phyloP scores from a whole-genome alignment of 2,113 vertebrate species.

The Lontra canadensis region DNA sequence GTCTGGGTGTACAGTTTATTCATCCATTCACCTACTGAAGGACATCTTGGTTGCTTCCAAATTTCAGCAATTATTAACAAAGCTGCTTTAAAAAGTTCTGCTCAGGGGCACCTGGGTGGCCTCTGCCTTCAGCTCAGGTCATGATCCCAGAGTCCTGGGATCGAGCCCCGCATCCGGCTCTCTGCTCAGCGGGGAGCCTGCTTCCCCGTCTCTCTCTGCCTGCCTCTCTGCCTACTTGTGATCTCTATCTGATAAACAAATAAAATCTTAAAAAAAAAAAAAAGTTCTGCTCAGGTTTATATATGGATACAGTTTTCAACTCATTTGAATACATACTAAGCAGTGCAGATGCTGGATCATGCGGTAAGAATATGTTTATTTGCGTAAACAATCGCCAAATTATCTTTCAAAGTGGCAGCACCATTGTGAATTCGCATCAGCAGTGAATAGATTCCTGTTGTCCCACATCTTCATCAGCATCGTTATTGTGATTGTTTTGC shows the following conservation, averaged over 20 bases:
- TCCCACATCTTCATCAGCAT: neutral
- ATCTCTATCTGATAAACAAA: too few species aligned
- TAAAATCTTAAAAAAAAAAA: neutral
- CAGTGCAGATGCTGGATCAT: neutral
- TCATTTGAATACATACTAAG: neutral
- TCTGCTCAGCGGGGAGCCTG: too few species aligned
- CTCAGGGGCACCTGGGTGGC: neutral
- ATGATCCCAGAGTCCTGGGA: too few species aligned
- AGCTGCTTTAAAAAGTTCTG: neutral
- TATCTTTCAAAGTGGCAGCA: neutral
- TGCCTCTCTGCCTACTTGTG: too few species aligned
- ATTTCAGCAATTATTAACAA: neutral
- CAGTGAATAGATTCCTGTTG: neutral
- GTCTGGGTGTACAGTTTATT: neutral
- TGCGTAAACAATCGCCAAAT: neutral
- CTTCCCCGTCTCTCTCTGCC: too few species aligned
- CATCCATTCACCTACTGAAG: neutral
- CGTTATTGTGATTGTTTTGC: neutral
- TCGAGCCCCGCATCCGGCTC: too few species aligned
- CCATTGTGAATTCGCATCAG: neutral
- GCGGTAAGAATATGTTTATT: neutral
- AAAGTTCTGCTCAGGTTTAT: neutral
- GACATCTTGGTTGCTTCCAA: neutral
- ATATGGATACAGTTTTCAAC: neutral
- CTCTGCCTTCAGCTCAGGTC: too few species aligned